A percentile compares a stretch with the other conserved stretches of the same genome.
Conservation (phyloP, 2,113 vertebrate genomes). For the Crypturellus undulatus region DNA sequence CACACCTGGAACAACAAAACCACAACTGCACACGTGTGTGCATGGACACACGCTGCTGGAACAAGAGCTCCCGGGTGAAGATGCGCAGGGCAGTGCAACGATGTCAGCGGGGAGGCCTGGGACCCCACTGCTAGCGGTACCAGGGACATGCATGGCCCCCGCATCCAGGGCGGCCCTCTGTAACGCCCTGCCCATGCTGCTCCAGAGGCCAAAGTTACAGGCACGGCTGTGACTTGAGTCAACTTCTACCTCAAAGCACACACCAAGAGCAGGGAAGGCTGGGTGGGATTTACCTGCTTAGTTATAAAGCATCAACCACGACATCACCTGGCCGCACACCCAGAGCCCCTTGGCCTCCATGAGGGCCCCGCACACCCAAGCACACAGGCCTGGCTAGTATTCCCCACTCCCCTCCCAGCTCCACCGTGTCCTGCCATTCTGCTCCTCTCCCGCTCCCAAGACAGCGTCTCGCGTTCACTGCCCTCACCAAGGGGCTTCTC, state of each 20-base stretch:
- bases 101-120: not conserved
- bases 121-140: not conserved
- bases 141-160: accelerated
- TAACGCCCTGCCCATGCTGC: not conserved
- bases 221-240: accelerated
- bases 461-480: not conserved
- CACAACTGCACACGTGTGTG: no score
- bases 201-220: not conserved
- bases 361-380: not conserved
- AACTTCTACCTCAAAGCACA: not conserved
- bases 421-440: not conserved
- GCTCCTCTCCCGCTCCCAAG: not conserved
- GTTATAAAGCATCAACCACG: not conserved
- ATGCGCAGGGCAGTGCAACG: not conserved
- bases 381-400: not conserved
- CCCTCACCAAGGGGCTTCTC: not conserved
- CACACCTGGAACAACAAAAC: no score
- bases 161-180: not conserved
- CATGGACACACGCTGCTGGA: not conserved
- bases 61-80: accelerated
- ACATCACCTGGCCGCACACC: not conserved
- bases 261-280: not conserved
- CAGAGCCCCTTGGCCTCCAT: not conserved
- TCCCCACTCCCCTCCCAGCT: not conserved
- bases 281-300: not conserved